These are phyloP conservation scores for Argopecten irradians DNA, from an alignment of 1,140 invertebrate genomes.

Conservation along the genomic window DNA sequence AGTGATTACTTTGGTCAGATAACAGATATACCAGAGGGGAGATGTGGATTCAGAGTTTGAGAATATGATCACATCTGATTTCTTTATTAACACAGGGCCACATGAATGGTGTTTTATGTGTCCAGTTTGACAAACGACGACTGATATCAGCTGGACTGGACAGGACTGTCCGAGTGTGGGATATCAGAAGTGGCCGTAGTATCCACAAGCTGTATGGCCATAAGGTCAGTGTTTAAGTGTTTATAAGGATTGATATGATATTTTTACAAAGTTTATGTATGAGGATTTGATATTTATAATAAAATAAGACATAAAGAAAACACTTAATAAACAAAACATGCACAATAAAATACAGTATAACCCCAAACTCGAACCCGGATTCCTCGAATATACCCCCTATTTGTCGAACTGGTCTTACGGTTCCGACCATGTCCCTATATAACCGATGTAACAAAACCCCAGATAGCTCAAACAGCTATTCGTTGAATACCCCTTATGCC, in stretches of 20 bases:
- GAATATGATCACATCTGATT: neutral
- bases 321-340: neutral
- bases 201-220: constrained; percentile 73
- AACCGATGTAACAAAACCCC: no score
- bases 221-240: constrained; percentile 58
- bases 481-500: no score
- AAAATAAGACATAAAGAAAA: neutral
- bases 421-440: no score
- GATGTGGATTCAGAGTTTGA: neutral
- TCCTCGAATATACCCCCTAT: no score
- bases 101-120: constrained; percentile 66
- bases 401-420: no score
- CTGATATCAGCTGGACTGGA: constrained; percentile 70
- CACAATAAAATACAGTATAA: neutral
- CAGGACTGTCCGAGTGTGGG: constrained; percentile 69
- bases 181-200: constrained; percentile 71
- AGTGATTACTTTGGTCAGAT: neutral
- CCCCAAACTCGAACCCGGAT: neutral
- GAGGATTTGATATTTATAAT: neutral
- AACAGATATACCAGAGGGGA: neutral
- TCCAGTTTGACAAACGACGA: constrained; percentile 70
- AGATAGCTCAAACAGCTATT: no score
- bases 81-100: constrained; percentile 64
- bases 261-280: no score
- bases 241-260: no score